These are phyloP conservation scores for Polymixis lichenea DNA, from an alignment of 2,888 invertebrate genomes.

Conservation along the genomic window DNA sequence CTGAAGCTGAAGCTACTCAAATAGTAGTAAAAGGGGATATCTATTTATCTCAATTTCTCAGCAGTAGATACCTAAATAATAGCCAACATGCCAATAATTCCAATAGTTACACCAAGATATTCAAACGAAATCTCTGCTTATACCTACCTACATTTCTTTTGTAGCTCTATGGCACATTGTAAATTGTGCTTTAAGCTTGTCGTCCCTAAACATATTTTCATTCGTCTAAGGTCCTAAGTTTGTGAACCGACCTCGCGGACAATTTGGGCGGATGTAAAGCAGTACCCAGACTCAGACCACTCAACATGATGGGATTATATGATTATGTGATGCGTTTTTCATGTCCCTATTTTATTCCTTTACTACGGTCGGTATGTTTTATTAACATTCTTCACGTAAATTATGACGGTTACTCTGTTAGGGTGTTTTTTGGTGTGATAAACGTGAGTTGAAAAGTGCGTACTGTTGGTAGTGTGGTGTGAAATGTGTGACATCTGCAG, in stretches of 20 bases:
- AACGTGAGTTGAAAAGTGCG: background rate
- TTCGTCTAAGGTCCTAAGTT: constrained; percentile 30
- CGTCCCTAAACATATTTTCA: constrained; percentile 43
- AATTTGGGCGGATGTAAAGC: constrained; percentile 75
- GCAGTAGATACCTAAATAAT: background rate
- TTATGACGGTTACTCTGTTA: constrained; percentile 54
- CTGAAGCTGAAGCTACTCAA: background rate
- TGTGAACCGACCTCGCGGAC: constrained; percentile 64
- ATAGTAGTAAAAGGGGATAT: background rate
- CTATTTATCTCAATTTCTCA: no score
- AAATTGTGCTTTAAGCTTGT: constrained; percentile 47
- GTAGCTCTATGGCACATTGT: constrained; percentile 12
- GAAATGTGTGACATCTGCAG: background rate
- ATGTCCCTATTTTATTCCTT: constrained; percentile 81
- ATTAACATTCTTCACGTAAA: constrained; percentile 69
- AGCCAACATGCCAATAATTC: background rate
- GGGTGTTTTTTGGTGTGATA: constrained; percentile 32
- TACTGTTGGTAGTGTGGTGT: background rate
- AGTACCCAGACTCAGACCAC: constrained; percentile 73
- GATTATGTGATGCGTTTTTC: constrained; percentile 84
- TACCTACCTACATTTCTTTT: constrained; percentile 9
- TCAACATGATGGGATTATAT: constrained; percentile 82
- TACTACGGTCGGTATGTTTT: constrained; percentile 76
- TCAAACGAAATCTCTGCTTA: constrained; percentile 6
- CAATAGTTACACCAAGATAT: background rate